Conservation (phyloP, 2,888 invertebrate species). For the Bruchidius siliquastri region DNA sequence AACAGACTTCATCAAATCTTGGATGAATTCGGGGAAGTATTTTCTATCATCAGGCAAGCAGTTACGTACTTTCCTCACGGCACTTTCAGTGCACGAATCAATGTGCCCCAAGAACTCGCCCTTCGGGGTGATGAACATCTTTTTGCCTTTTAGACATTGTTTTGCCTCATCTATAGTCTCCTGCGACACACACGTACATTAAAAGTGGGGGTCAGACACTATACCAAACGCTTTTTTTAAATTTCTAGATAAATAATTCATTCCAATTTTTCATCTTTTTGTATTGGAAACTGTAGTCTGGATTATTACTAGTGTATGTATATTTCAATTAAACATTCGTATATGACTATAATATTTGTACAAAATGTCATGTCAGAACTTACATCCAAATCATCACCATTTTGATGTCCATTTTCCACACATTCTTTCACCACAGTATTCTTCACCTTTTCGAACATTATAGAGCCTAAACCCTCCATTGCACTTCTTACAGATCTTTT, state of each 20-base stretch:
- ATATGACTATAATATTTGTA: too few relatives aligned
- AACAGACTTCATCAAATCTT: slow-evolving; percentile 14
- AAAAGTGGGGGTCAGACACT: background rate
- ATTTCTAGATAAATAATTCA: too few relatives aligned
- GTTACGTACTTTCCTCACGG: slow-evolving; percentile 8
- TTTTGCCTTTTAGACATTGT: slow-evolving; percentile 6
- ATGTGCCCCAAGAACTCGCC: slow-evolving; percentile 11
- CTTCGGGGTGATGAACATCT: slow-evolving; percentile 9
- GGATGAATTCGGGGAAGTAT: slow-evolving; percentile 18
- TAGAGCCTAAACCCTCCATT: background rate
- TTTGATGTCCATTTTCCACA: background rate
- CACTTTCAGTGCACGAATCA: slow-evolving; percentile 10
- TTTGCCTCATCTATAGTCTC: slow-evolving; percentile 10
- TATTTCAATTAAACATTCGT: too few relatives aligned
- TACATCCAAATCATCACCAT: background rate
- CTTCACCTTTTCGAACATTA: background rate
- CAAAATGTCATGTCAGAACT: too few relatives aligned
- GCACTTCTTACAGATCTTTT: background rate
- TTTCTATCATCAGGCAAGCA: slow-evolving; percentile 13
- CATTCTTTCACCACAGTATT: background rate
- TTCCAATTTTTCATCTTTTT: too few relatives aligned
- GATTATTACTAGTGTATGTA: too few relatives aligned
- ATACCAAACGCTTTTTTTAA: too few relatives aligned
- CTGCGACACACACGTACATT: slow-evolving; percentile 6
- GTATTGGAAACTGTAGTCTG: too few relatives aligned